phyloP scores from a whole-genome alignment of 2,888 invertebrate genomes.

The Caenorhabditis virilis region DNA sequence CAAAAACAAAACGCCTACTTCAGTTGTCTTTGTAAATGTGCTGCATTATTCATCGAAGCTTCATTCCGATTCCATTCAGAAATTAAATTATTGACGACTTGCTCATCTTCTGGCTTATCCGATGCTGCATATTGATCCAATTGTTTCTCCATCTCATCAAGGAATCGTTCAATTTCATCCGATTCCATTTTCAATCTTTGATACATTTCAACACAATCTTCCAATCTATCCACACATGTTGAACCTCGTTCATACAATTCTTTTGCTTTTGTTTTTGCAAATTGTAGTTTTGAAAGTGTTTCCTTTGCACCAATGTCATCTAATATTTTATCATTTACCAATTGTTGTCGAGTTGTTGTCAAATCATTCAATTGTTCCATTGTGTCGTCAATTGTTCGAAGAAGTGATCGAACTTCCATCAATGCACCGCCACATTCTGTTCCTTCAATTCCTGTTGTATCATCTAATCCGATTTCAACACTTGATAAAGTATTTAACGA shows the following conservation, averaged over 20 bases:
- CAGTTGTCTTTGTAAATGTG: constrained; percentile 40
- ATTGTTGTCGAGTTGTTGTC: constrained; percentile 22
- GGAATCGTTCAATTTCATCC: constrained; percentile 37
- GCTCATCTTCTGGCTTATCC: constrained; percentile 32
- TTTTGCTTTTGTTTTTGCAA: constrained; percentile 37
- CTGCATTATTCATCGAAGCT: constrained; percentile 38
- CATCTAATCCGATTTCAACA: constrained; percentile 59
- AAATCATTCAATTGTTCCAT: constrained; percentile 28
- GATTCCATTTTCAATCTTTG: constrained; percentile 25
- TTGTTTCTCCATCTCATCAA: constrained; percentile 40
- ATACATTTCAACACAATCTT: constrained; percentile 52
- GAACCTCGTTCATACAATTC: constrained; percentile 46
- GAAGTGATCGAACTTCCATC: constrained; percentile 37
- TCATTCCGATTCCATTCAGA: constrained; percentile 55
- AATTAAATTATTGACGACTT: constrained; percentile 38
- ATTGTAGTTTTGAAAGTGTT: constrained; percentile 29
- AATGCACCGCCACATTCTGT: constrained; percentile 43
- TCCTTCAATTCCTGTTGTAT: constrained; percentile 54
- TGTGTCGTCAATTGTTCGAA: constrained; percentile 30
- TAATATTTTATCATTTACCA: constrained; percentile 40
- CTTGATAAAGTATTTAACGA: constrained; percentile 38
- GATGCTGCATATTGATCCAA: constrained; percentile 42
- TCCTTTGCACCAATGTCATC: constrained; percentile 38
- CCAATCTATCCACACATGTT: constrained; percentile 51
- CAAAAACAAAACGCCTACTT: constrained; percentile 13